A percentile compares a stretch with the other conserved stretches of the same genome.
Conservation (phyloP, 2,113 vertebrate genomes). For the Blennius ocellaris region DNA sequence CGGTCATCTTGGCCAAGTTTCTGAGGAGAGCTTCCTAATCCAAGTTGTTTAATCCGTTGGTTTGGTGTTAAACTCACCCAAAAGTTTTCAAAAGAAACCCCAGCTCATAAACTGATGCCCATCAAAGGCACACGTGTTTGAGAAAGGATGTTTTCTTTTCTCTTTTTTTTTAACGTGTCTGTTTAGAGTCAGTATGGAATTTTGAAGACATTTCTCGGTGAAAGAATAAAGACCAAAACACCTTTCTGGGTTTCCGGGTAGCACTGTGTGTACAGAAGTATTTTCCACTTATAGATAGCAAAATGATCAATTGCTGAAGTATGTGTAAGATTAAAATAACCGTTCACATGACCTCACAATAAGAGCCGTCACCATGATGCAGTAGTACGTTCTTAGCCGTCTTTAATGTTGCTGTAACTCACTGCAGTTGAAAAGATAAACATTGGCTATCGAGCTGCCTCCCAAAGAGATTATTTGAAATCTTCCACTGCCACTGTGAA, state of each 20-base stretch:
- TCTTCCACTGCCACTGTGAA: conserved; percentile 7
- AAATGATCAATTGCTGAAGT: not conserved
- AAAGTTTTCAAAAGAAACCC: conserved; percentile 56
- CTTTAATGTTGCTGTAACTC: conserved; percentile 23
- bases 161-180: conserved; percentile 7
- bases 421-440: conserved; percentile 5
- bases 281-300: not conserved
- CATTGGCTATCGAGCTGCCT: conserved; percentile 10
- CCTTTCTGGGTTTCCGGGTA: conserved; percentile 4
- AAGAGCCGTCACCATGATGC: not conserved
- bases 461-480: conserved; percentile 30
- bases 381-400: not conserved
- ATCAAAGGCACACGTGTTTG: conserved; percentile 58
- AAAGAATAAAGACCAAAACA: conserved; percentile 27
- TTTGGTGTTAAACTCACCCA: conserved; percentile 32
- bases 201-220: conserved; percentile 13
- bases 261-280: not conserved
- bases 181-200: conserved; percentile 42
- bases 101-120: conserved; percentile 59
- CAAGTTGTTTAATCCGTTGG: conserved; percentile 20
- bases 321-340: not conserved
- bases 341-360: not conserved
- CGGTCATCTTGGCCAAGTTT: conserved; percentile 32
- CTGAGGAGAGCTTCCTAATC: conserved; percentile 11
- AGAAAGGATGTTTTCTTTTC: conserved; percentile 45